Percentiles rank a stretch among this genome's conserved stretches.
phyloP scores from a whole-genome alignment of 2,888 invertebrate species.

The Nipponacmea schrenckii region DNA sequence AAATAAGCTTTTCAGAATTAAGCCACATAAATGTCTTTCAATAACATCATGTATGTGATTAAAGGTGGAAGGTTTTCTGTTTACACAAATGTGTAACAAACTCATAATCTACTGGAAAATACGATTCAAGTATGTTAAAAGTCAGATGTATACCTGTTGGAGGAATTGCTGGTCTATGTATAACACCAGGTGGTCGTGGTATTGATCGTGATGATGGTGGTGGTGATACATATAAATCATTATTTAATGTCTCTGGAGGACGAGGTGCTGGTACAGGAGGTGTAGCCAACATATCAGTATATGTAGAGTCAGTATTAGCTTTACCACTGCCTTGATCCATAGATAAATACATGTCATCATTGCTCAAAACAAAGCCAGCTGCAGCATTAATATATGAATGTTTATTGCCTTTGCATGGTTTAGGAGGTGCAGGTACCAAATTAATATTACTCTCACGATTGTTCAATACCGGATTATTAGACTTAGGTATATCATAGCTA shows the following conservation, averaged over 20 bases:
- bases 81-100: no score
- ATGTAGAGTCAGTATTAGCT: constrained; percentile 6
- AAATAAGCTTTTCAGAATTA: no score
- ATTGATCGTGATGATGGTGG: neutral
- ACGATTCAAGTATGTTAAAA: no score
- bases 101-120: no score
- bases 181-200: constrained; percentile 6
- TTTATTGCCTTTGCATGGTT: constrained; percentile 31
- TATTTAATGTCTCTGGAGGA: constrained; percentile 14
- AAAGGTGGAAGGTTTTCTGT: no score
- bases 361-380: constrained; percentile 20
- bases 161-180: no score
- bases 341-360: constrained; percentile 13
- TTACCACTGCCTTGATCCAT: constrained; percentile 9
- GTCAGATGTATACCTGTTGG: no score
- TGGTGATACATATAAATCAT: neutral
- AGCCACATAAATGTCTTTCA: no score
- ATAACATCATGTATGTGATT: no score
- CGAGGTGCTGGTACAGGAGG: constrained; percentile 23
- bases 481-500: constrained; percentile 41
- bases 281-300: constrained; percentile 20
- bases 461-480: neutral
- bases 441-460: constrained; percentile 2
- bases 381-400: constrained; percentile 52
- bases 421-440: constrained; percentile 41